Evolutionary conservation across 2,888 invertebrate genomes (phyloP), one percentile per base, ranked within the genome.

Genomic region (Allygus modestus): DNA sequence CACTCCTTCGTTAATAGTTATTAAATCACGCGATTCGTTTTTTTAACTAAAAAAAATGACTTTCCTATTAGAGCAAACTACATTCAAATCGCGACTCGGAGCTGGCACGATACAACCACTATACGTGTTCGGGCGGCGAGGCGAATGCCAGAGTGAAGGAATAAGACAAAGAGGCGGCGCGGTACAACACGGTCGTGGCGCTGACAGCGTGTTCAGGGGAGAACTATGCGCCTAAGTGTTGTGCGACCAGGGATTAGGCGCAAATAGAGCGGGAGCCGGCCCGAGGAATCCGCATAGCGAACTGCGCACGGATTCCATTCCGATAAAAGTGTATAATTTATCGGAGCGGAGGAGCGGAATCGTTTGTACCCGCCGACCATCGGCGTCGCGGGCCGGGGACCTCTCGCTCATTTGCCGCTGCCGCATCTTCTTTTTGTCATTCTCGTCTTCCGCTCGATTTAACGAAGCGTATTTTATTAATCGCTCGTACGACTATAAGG

Each of bases 311-410:
- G 77, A 77, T 77, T 77, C 77, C 77, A 77, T 77, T 77, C 77
- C 51, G 77, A 77, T 77, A 77, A 77, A 77, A 77, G 77, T 77
- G 77, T 77, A 77, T 77, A 77, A 77, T 77, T 77, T 77, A 77
- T 77, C 43, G 77, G 28, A 51, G 9, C 77, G 43, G n/a, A 41
- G 51, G 51, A 23, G 15, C 28, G 15, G 75, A 71, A 71, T 43
- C 77, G 77, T 77, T 77, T 77, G 77, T 46, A 9, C 37, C 61
- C 69, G 17, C 33, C 69, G 69, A n/a, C 69, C 69, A 7, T 23
- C 26, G 61, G 5, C 5, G 28, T 15, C 31, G 61, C 61, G 7
- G 20, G 51, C 51, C 11, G 37, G 37, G 37, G 51, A 51, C 51
- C 51, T n/a, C n/a, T 2, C n/a, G 51, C 51, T n/a, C n/a, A n/a